Conservation (phyloP, 2,797 vertebrate species). For the Tapirus indicus region DNA sequence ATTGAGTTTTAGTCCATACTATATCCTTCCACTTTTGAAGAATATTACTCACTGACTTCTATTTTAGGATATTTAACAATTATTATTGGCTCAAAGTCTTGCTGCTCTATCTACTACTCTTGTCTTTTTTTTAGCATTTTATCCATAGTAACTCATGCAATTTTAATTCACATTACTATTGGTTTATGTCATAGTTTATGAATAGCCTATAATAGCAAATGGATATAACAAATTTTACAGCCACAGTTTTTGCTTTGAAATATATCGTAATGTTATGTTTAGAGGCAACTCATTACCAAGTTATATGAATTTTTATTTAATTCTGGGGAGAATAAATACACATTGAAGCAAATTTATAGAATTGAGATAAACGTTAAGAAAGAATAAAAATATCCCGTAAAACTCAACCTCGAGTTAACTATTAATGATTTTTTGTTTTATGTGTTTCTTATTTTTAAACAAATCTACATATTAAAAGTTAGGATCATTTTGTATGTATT, state of each 20-base stretch:
- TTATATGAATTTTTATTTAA: background rate
- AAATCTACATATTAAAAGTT: background rate
- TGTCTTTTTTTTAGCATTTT: background rate
- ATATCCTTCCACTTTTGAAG: background rate
- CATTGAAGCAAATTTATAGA: background rate
- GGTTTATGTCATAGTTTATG: background rate
- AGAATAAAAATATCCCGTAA: background rate
- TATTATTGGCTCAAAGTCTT: background rate
- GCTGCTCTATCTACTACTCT: background rate
- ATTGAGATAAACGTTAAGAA: background rate
- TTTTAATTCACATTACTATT: background rate
- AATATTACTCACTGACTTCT: background rate
- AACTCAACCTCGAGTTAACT: background rate
- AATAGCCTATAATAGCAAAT: background rate
- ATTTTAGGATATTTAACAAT: background rate
- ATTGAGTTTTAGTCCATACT: background rate
- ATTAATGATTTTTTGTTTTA: background rate
- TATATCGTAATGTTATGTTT: background rate
- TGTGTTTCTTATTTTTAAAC: background rate
- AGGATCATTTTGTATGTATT: background rate
- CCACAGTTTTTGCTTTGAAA: background rate
- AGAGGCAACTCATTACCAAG: background rate
- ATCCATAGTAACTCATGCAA: background rate
- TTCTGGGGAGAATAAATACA: background rate
- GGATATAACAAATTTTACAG: background rate